Evolutionary conservation across 2,888 invertebrate genomes (phyloP), one percentile per base, ranked within the genome.

Genomic region (Eupithecia dodoneata): DNA sequence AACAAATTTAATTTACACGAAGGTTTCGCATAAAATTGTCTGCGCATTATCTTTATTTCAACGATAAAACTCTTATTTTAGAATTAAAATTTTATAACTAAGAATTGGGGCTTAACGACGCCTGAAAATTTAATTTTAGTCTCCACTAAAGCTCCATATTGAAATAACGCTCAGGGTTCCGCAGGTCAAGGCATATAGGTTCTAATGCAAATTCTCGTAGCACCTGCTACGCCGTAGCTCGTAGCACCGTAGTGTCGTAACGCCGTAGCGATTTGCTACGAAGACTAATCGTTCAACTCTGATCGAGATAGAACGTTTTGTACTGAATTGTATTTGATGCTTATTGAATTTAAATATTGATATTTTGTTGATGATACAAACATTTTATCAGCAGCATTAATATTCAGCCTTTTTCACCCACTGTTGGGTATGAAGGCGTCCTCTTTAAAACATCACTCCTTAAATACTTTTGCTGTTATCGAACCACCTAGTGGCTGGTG

Each of bases 201-300:
- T 76, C 67, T 74, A 75, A 77, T 77, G 72, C 52, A 76, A 80
- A 76, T 49, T 77, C 75, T 81, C 79, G 76, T 79, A 69, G 76
- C 80, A 79, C 73, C 45, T 76, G 77, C 85, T 83, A 83, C 85
- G 81, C 66, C 84, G 30, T 70, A 70, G 84, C 77, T 77, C 66
- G 79, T 79, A 80, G 77, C 72, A 63, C 63, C 83, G 85, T 84
- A 82, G 82, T 77, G 69, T 12, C 70, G 80, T 79, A 79, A 78
- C 76, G 74, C 70, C 77, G 77, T 80, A 77, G 76, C 76, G 73
- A 71, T 78, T 52, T 76, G 77, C 73, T 75, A 79, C 74, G 79
- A 74, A 74, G 78, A 78, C 74, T 77, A 75, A 78, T 78, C 77
- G 73, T 74, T 77, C 72, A 70, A 81, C 73, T 75, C 74, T 76